These are phyloP conservation scores for Tauraco hartlaubi DNA, from an alignment of 2,797 vertebrate genomes.

Conservation along the genomic window DNA sequence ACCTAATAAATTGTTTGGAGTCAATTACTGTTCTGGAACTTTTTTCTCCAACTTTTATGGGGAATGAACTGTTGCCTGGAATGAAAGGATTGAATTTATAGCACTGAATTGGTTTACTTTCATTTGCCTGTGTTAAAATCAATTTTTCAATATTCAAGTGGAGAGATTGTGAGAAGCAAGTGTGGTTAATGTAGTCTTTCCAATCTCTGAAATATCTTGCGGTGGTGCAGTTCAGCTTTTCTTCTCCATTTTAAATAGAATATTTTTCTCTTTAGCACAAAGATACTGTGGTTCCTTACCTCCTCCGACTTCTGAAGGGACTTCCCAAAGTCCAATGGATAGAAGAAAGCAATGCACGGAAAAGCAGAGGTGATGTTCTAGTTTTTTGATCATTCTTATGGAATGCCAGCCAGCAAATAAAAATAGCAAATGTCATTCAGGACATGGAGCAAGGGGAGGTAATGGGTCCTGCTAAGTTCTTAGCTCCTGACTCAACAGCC, in stretches of 20 bases:
- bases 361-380: conserved; percentile 85
- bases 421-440: neutral
- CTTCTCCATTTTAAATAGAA: neutral
- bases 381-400: neutral
- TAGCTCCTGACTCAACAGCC: neutral
- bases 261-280: conserved; percentile 88
- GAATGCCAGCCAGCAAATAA: neutral
- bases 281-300: conserved; percentile 92
- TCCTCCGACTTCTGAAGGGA: conserved; percentile 91
- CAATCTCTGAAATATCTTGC: neutral
- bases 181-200: neutral
- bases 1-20: neutral
- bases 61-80: neutral
- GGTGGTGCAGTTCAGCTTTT: neutral
- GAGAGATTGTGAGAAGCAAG: neutral
- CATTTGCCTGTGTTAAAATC: neutral
- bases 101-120: neutral
- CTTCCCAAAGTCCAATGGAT: conserved; percentile 97
- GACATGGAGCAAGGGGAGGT: neutral
- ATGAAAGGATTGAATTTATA: neutral
- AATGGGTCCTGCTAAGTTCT: neutral
- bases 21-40: neutral
- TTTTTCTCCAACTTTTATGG: neutral
- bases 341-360: conserved; percentile 93
- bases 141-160: neutral